Evolutionary conservation across 1,140 invertebrate genomes (phyloP).

Genomic region (Notospermus geniculatus): DNA sequence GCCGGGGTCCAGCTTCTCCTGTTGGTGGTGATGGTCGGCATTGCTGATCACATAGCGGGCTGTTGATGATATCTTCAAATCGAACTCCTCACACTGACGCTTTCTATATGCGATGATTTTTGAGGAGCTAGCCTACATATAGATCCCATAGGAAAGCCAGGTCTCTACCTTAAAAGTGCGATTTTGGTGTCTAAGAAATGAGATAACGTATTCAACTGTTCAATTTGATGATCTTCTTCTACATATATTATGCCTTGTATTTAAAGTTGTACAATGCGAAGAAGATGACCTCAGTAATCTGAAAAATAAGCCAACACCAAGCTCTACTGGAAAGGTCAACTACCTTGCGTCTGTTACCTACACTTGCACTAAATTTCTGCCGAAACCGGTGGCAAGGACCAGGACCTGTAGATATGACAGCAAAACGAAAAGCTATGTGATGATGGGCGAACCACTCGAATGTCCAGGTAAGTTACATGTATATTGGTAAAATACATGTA

Average conservation of each 20-base stretch:
- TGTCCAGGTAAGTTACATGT: slow-evolving; percentile 26
- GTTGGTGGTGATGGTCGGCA: too few species aligned
- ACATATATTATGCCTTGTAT: not conserved
- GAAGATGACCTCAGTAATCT: not conserved
- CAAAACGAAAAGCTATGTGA: slow-evolving; percentile 17
- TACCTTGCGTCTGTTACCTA: slow-evolving; percentile 19
- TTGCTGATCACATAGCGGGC: too few species aligned
- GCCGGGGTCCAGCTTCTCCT: too few species aligned
- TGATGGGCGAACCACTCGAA: slow-evolving; percentile 24
- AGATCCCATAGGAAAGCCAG: too few species aligned
- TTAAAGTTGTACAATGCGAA: not conserved
- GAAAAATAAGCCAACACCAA: not conserved
- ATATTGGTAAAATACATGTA: not conserved
- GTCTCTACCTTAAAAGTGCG: too few species aligned
- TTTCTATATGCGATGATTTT: too few species aligned
- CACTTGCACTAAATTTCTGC: slow-evolving; percentile 16
- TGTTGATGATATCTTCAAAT: too few species aligned
- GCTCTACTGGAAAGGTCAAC: slow-evolving; percentile 11
- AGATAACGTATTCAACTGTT: not conserved
- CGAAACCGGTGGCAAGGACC: not conserved
- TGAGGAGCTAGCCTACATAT: too few species aligned
- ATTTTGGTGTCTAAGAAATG: too few species aligned
- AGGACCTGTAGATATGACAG: slow-evolving; percentile 29
- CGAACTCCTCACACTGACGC: too few species aligned
- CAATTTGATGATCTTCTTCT: not conserved